Evolutionary conservation across 2,888 invertebrate species (phyloP).

Genomic region (Ennomos erosarius): DNA sequence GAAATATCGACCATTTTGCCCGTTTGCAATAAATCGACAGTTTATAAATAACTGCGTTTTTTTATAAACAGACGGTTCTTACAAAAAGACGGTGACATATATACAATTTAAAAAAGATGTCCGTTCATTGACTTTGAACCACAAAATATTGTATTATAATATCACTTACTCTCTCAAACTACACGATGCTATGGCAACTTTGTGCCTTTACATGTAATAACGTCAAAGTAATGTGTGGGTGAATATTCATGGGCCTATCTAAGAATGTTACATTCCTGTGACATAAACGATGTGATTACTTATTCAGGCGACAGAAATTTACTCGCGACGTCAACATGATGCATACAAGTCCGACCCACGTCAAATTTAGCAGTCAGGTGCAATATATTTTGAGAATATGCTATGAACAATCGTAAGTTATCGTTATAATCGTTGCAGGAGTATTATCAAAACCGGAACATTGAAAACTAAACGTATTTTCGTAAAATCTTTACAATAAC

Average conservation of each 20-base stretch:
- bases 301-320: conserved; percentile 80
- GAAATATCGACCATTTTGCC: too few relatives aligned
- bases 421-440: too few relatives aligned
- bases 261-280: conserved; percentile 58
- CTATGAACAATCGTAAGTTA: too few relatives aligned
- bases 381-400: conserved; percentile 54
- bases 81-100: too few relatives aligned
- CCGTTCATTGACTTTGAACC: too few relatives aligned
- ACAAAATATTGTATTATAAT: neutral
- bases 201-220: conserved; percentile 22
- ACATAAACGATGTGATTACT: conserved; percentile 70
- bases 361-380: conserved; percentile 74
- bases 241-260: conserved; percentile 57
- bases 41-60: too few relatives aligned
- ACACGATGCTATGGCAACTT: conserved; percentile 6
- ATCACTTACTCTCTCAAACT: conserved; percentile 10
- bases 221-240: conserved; percentile 50
- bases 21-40: too few relatives aligned
- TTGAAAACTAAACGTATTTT: too few relatives aligned
- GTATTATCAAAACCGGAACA: too few relatives aligned
- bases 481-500: too few relatives aligned
- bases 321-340: conserved; percentile 77
- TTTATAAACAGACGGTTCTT: too few relatives aligned
- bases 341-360: conserved; percentile 78
- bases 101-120: too few relatives aligned